Base-by-base conservation (phyloP, 1,140 invertebrate genomes). In the Carposina sasakii region DNA sequence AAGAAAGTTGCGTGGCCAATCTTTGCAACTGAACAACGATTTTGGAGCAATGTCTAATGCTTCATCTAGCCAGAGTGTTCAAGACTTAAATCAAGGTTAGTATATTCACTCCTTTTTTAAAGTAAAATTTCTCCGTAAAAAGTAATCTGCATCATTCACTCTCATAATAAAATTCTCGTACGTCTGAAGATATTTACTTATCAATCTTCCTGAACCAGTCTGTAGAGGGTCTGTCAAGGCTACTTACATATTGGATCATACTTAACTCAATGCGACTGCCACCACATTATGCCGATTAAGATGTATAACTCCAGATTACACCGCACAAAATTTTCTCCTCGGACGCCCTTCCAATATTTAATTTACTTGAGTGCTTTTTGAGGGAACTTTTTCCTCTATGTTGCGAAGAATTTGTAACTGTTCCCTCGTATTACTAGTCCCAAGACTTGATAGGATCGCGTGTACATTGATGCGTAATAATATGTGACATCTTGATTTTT, bases 21-120 rank as follows among this genome's bases (percentile, higher is more conserved):
- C 81, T 1, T 41, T 81, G 46, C 81, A 85, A 34, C 50, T 83
- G 4, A 85, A 76, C 52, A 79, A 71, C 49, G 81, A 83, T 45
- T 86, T 81, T 57, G 77, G 73, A 53, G 88, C 89, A 48, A 89
- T 90, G 17, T 93, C 92, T 1, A 92, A 92, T 58, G 92, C 92
- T 30, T 93, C 92, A 8, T 93, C 92, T 8, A 93, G 91, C 63
- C 89, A 93, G 57, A 93, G 92, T 43, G 89, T 93, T 52, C 86
- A 90, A 36, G 91, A 93, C 58, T 87, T 90, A 36, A 90, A 92
- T 63, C 87, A 88, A 75, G 81, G 81, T 84, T 41, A 56, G 70
- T 65, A 56, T 54, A 30, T 40, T 44, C 31, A 36, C 4, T 37
- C 13, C n/a, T 12, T 16, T n/a, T n/a, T 3, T 10, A 36, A 23